These are phyloP conservation scores for Philypnodon macrostomus DNA, from an alignment of 2,797 vertebrate species.

Conservation along the genomic window DNA sequence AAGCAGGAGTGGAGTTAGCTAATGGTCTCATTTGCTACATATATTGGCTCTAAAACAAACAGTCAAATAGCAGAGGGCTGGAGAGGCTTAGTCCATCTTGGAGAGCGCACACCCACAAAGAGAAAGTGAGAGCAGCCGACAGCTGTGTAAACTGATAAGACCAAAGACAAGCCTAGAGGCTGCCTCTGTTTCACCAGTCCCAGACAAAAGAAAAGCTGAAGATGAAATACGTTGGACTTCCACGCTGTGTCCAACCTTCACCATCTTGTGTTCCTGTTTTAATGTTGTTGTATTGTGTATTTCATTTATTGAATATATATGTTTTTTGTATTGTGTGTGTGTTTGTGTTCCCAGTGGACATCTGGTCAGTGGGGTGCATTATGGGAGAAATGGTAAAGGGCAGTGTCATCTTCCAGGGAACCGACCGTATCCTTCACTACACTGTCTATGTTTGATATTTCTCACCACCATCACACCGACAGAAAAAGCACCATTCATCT, in stretches of 20 bases:
- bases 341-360: conserved; percentile 92
- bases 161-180: conserved; percentile 53
- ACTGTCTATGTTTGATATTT: conserved; percentile 30
- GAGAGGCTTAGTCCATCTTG: conserved; percentile 18
- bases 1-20: conserved; percentile 24
- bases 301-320: conserved; percentile 20
- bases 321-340: conserved; percentile 28
- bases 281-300: conserved; percentile 1
- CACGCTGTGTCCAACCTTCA: conserved; percentile 7
- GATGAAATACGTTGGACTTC: conserved; percentile 32
- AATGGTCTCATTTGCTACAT: conserved; percentile 33
- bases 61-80: conserved; percentile 8
- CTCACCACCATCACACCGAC: conserved; percentile 8
- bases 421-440: conserved; percentile 98
- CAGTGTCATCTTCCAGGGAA: conserved; percentile 98
- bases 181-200: conserved; percentile 26
- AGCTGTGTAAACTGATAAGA: conserved; percentile 74
- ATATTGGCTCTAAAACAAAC: conserved; percentile 29
- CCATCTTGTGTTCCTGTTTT: conserved; percentile 17
- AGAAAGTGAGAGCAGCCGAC: conserved; percentile 45
- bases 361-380: conserved; percentile 99
- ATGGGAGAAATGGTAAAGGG: conserved; percentile 99
- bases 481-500: conserved; percentile 8
- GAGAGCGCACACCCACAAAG: conserved; percentile 16
- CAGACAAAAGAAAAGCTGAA: conserved; percentile 33